Base-by-base conservation (phyloP, 2,113 vertebrate genomes). In the Brachyhypopomus occidentalis region DNA sequence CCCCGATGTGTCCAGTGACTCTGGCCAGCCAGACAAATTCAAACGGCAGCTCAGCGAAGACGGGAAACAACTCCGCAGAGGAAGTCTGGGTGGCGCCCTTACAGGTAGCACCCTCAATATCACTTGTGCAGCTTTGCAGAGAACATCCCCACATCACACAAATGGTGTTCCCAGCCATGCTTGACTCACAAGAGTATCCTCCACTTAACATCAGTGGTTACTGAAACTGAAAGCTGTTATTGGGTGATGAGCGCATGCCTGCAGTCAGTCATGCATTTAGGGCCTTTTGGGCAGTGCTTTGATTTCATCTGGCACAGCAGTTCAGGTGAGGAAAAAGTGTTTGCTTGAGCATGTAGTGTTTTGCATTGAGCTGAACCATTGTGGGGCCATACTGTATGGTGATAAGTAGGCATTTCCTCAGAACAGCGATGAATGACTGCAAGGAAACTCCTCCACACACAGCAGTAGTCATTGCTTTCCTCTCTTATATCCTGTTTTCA, bases 1-100 rank as follows among this genome's bases (percentile, higher is more conserved):
- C 88, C 96, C 96, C 0, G 97, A 98, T 73, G 85, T 96, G 48
- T 92, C 89, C 77, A 87, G 83, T 12, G 90, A 92, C 41, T 86
- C 91, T 36, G 91, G 92, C 30, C 93, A 94, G 19, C 90, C 94
- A 0, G 86, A 93, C 38, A 97, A 95, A 84, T 94, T 95, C 62
- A 96, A 94, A 82, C 93, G 91, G 1, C 94, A 97, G 64, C 92
- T 97, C 75, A 96, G 93, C 66, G 97, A 97, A 41, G 96, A 98
- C 78, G 96, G 95, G 5, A 94, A 87, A 79, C 88, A 95, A 58
- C 80, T 96, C 36, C 93, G 97, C n/a, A 92, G 97, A 67, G 94
- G 97, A 82, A 99, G 97, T 78, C 94, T 99, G 0, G 97, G 97
- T 23, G 96, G 96, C 12, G 97, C 96, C 8, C 90, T 98, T 59